Conservation (phyloP, 2,888 invertebrate species). For the Acrobasis consociella region DNA sequence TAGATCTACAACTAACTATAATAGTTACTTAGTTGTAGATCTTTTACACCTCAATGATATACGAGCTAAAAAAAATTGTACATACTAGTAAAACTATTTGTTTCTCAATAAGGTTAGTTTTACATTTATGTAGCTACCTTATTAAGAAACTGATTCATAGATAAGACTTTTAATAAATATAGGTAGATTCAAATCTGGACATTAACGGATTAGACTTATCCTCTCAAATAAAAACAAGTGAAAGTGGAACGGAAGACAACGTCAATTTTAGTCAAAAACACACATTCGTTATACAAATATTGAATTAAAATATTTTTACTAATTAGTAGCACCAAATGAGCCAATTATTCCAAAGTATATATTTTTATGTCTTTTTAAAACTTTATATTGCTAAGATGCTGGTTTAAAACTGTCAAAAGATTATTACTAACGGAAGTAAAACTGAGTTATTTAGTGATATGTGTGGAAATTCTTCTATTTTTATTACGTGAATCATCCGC, state of each 20-base stretch:
- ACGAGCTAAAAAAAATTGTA: too few species aligned
- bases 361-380: not conserved
- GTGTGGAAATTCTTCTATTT: not conserved
- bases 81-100: too few species aligned
- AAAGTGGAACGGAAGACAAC: slow-evolving; percentile 13
- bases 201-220: not conserved
- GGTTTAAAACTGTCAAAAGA: not conserved
- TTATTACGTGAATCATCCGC: not conserved
- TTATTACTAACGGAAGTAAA: not conserved
- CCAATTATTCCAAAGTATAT: not conserved
- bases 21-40: too few species aligned
- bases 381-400: not conserved
- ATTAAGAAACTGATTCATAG: too few species aligned
- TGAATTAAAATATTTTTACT: not conserved
- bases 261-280: not conserved
- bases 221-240: not conserved
- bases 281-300: slow-evolving; percentile 9
- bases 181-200: too few species aligned
- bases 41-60: too few species aligned
- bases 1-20: too few species aligned
- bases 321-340: slow-evolving; percentile 1
- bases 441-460: not conserved
- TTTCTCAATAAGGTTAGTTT: too few species aligned
- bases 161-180: too few species aligned
- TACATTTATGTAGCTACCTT: too few species aligned